Percentiles rank a stretch among this genome's conserved stretches.
These are phyloP conservation scores for Pangasius sanitwongsei DNA, from an alignment of 2,797 vertebrate species.

Conservation along the genomic window DNA sequence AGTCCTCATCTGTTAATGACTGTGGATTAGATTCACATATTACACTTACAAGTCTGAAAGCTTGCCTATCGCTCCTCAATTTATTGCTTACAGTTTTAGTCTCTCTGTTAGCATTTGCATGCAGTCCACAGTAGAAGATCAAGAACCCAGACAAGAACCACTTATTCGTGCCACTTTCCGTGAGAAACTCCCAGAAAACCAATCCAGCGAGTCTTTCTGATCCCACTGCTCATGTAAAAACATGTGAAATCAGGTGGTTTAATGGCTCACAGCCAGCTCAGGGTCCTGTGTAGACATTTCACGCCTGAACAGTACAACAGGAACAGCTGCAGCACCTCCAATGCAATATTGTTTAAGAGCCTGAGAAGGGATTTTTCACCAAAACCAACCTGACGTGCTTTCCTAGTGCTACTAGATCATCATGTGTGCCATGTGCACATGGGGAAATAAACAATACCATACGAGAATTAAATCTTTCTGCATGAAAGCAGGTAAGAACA, in stretches of 20 bases:
- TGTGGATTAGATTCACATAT: background rate
- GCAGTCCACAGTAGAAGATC: constrained; percentile 7
- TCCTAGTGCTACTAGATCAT: no score
- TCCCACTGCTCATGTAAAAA: background rate
- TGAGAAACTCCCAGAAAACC: constrained; percentile 11
- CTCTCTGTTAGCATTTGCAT: constrained; percentile 21
- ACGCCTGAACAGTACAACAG: background rate
- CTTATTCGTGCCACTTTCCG: constrained; percentile 3
- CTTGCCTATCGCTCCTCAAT: background rate
- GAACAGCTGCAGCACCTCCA: constrained; percentile 6
- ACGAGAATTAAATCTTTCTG: background rate
- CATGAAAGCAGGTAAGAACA: background rate
- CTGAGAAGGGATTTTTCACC: background rate
- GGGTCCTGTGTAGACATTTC: background rate
- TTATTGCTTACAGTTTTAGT: background rate
- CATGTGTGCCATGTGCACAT: background rate
- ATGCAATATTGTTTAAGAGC: background rate
- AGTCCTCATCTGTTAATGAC: constrained; percentile 19
- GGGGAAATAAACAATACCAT: background rate
- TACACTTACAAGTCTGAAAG: background rate
- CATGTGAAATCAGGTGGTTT: background rate
- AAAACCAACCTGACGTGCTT: background rate
- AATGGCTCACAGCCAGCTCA: background rate
- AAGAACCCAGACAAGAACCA: background rate
- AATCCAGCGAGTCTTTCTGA: constrained; percentile 1